Percentiles rank a stretch among this genome's conserved stretches.
phyloP scores from a whole-genome alignment of 2,113 vertebrate genomes.

The Penelope pileata region DNA sequence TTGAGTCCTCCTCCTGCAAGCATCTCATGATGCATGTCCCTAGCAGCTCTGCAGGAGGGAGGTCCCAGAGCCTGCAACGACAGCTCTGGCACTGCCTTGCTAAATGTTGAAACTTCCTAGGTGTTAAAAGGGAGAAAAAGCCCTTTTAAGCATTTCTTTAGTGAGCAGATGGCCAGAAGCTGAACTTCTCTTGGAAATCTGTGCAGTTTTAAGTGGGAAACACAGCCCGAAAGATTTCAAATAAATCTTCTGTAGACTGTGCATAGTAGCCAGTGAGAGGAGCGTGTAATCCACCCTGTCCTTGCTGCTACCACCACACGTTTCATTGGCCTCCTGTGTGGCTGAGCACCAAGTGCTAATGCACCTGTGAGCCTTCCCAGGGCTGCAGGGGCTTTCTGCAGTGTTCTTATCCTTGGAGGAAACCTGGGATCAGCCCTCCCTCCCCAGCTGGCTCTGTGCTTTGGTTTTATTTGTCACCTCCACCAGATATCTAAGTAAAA shows the following conservation, averaged over 20 bases:
- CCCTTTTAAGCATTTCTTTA: not conserved
- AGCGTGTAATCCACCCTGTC: accelerated
- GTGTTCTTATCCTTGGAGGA: not conserved
- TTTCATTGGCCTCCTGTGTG: not conserved
- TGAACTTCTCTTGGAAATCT: conserved; percentile 4
- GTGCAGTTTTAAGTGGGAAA: not conserved
- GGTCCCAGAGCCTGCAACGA: not conserved
- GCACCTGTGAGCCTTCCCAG: not conserved
- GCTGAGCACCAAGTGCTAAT: not conserved
- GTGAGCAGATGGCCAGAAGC: not conserved
- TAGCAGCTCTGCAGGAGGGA: accelerated
- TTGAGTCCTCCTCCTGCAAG: not conserved
- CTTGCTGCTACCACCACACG: not conserved
- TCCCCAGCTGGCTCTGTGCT: not conserved
- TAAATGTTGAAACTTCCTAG: not conserved
- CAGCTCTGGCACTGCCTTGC: not conserved
- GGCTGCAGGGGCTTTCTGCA: not conserved
- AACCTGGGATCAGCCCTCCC: not conserved
- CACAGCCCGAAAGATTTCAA: not conserved
- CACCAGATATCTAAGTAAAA: not conserved
- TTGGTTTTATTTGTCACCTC: not conserved
- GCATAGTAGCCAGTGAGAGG: not conserved
- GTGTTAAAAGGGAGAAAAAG: not conserved
- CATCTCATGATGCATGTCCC: not conserved
- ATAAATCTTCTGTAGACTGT: not conserved